phyloP scores from a whole-genome alignment of 1,140 invertebrate species.

The Lepidurus apus region DNA sequence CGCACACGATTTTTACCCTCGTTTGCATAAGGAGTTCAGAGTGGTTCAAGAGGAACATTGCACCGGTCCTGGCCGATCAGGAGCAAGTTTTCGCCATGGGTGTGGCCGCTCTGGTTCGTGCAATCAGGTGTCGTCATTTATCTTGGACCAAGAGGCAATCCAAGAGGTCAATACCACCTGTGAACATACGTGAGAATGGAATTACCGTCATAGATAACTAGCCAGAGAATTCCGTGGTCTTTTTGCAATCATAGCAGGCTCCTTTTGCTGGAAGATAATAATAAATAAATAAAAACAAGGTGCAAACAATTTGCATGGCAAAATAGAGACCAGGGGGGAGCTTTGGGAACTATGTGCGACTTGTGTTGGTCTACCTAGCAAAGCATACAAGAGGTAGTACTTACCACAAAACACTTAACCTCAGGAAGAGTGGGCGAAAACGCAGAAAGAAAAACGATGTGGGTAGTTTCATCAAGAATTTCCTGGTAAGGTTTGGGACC shows the following conservation, averaged over 20 bases:
- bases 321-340: neutral
- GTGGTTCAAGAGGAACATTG: neutral
- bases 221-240: neutral
- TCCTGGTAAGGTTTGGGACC: neutral
- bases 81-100: slow-evolving; percentile 9
- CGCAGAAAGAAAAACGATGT: neutral
- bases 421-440: neutral
- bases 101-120: slow-evolving; percentile 10
- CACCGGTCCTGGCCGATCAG: neutral
- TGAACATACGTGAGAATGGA: slow-evolving; percentile 15
- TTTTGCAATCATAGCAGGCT: too few relatives aligned
- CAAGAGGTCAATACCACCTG: slow-evolving; percentile 7
- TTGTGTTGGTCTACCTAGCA: neutral
- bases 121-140: slow-evolving; percentile 13
- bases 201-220: slow-evolving; percentile 3
- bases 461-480: neutral
- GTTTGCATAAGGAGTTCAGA: neutral
- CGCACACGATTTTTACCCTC: slow-evolving; percentile 3
- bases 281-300: neutral
- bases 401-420: neutral
- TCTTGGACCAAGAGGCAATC: neutral
- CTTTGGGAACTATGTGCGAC: neutral
- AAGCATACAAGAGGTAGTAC: too few relatives aligned
- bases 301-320: neutral
- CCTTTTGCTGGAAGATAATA: too few relatives aligned